These are phyloP conservation scores for Microcebus griseorufus DNA, from an alignment of 2,113 vertebrate genomes.

Conservation along the genomic window DNA sequence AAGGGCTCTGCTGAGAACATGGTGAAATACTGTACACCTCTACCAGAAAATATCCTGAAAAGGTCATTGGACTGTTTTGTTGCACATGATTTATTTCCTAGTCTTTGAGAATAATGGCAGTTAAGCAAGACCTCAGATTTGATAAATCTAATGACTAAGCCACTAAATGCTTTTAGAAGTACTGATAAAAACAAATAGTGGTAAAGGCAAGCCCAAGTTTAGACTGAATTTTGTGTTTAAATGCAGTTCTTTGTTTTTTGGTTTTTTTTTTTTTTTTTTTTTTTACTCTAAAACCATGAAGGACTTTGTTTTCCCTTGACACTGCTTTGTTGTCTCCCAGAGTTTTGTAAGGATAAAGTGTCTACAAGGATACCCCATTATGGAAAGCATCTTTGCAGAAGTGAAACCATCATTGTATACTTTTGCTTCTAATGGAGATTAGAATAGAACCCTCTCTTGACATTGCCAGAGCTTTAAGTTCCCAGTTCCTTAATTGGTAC, in stretches of 20 bases:
- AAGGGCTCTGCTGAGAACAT: background rate
- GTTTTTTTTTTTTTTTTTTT: background rate
- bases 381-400: background rate
- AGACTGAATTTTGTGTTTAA: constrained; percentile 7
- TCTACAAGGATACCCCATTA: background rate
- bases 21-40: background rate
- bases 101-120: background rate
- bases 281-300: background rate
- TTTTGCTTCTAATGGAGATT: background rate
- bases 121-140: background rate
- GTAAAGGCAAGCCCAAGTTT: background rate
- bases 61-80: background rate
- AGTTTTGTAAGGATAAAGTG: background rate
- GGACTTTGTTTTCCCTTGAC: background rate
- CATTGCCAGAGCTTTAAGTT: background rate
- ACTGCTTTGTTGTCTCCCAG: background rate
- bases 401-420: background rate
- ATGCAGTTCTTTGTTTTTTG: background rate
- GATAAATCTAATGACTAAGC: background rate
- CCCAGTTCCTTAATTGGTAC: background rate
- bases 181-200: constrained; percentile 7
- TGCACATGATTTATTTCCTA: background rate
- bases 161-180: constrained; percentile 7
- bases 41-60: background rate
- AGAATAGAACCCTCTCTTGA: background rate